These are phyloP conservation scores for Daphoenositta chrysoptera DNA, from an alignment of 2,113 vertebrate species.

Conservation along the genomic window DNA sequence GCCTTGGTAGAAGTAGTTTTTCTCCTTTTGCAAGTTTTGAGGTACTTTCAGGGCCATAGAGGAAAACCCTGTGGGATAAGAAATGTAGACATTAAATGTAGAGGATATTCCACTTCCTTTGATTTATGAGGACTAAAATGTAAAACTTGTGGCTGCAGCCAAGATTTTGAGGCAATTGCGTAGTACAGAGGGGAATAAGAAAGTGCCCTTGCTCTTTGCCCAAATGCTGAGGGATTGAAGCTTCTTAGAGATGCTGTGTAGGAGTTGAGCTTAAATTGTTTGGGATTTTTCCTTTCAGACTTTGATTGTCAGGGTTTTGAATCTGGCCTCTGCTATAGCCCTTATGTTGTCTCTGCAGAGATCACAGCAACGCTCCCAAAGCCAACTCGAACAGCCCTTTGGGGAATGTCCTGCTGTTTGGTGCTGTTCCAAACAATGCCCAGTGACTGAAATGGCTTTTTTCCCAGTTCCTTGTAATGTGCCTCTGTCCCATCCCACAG, in stretches of 20 bases:
- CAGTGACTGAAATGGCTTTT: not conserved
- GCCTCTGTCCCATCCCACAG: not conserved
- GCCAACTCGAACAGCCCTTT: not conserved
- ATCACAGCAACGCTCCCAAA: not conserved
- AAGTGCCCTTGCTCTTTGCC: not conserved
- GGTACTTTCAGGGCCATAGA: not conserved
- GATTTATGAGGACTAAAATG: not conserved
- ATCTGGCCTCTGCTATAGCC: not conserved
- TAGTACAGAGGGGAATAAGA: not conserved
- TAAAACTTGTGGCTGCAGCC: not conserved
- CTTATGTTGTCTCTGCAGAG: not conserved
- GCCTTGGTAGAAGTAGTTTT: not conserved
- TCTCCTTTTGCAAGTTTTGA: conserved; percentile 15
- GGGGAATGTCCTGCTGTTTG: not conserved
- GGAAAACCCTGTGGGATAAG: not conserved
- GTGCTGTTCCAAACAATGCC: not conserved
- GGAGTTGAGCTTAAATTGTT: not conserved
- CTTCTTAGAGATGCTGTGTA: not conserved
- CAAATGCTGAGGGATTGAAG: not conserved
- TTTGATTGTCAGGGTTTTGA: not conserved
- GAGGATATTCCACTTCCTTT: conserved; percentile 15
- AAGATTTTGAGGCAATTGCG: not conserved
- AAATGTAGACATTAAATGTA: not conserved
- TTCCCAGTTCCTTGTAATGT: not conserved
- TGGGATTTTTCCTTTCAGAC: not conserved